Conservation (phyloP, 2,888 invertebrate genomes). For the Platerodrilus igneus region DNA sequence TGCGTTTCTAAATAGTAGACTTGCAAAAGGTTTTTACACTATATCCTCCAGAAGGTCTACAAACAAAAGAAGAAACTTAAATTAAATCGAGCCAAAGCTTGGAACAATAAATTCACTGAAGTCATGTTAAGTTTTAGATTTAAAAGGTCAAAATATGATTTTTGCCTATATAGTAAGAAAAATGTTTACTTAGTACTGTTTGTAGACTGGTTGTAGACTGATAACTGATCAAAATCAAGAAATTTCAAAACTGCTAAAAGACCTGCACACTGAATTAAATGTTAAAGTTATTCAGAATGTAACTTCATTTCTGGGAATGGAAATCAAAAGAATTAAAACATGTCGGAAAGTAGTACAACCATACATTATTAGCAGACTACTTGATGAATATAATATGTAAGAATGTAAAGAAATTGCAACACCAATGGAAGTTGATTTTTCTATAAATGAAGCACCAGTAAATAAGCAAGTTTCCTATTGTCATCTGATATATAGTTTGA, state of each 20-base stretch:
- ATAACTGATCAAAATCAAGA: slow-evolving; percentile 19
- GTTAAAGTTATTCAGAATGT: slow-evolving; percentile 8
- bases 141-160: slow-evolving; percentile 8
- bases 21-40: too few species aligned
- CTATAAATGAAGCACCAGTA: slow-evolving; percentile 2
- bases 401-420: neutral
- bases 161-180: slow-evolving; percentile 9
- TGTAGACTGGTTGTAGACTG: slow-evolving; percentile 17
- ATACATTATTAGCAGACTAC: slow-evolving; percentile 4
- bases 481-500: slow-evolving; percentile 9
- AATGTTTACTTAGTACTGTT: slow-evolving; percentile 9
- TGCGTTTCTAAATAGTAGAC: slow-evolving; percentile 16
- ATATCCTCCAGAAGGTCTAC: too few species aligned
- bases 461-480: slow-evolving; percentile 12
- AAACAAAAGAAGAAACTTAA: too few species aligned
- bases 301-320: slow-evolving; percentile 11
- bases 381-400: neutral
- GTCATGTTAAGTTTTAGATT: slow-evolving; percentile 12
- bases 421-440: slow-evolving; percentile 10
- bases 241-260: slow-evolving; percentile 11
- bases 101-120: slow-evolving; percentile 10
- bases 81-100: too few species aligned
- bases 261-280: slow-evolving; percentile 8
- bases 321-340: slow-evolving; percentile 7
- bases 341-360: slow-evolving; percentile 8